Base-by-base conservation (phyloP, 2,888 invertebrate genomes). In the Caenorhabditis sp. region DNA sequence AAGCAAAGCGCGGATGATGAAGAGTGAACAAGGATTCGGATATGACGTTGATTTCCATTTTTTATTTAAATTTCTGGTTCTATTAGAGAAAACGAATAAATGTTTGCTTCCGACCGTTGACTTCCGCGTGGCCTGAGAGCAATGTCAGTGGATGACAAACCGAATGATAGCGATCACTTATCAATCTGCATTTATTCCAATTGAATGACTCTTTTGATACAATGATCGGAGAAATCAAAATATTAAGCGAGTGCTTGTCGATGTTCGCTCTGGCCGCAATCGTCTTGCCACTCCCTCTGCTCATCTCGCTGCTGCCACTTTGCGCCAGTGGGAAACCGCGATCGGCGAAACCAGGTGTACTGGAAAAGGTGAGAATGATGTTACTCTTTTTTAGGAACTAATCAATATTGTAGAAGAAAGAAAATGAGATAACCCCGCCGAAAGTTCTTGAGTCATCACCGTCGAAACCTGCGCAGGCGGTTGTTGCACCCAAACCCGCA, bases 1-100 rank as follows among this genome's bases (percentile, higher is more conserved):
- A 74, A 74, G 40, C 58, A 58, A 20, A 60, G 50, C 8, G 58
- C 65, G 28, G 61, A 61, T 15, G 61, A 61, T 6, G 26, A 26
- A 2, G 60, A 22, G n/a, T n/a, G n/a, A n/a, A n/a, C n/a, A n/a
- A n/a, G n/a, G n/a, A n/a, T n/a, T n/a, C n/a, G n/a, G n/a, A n/a
- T n/a, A n/a, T n/a, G n/a, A n/a, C n/a, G n/a, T n/a, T n/a, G n/a
- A n/a, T n/a, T n/a, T n/a, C n/a, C n/a, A n/a, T n/a, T n/a, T n/a
- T n/a, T n/a, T n/a, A n/a, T n/a, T n/a, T n/a, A n/a, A n/a, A n/a
- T n/a, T n/a, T n/a, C n/a, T n/a, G n/a, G n/a, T n/a, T n/a, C n/a
- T n/a, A n/a, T n/a, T n/a, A n/a, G n/a, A n/a, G n/a, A n/a, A n/a
- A n/a, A n/a, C n/a, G n/a, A n/a, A n/a, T n/a, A n/a, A n/a, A n/a